Evolutionary conservation across 2,113 vertebrate species (phyloP), one percentile per base, ranked within the genome.

Genomic region (Labrus mixtus): DNA sequence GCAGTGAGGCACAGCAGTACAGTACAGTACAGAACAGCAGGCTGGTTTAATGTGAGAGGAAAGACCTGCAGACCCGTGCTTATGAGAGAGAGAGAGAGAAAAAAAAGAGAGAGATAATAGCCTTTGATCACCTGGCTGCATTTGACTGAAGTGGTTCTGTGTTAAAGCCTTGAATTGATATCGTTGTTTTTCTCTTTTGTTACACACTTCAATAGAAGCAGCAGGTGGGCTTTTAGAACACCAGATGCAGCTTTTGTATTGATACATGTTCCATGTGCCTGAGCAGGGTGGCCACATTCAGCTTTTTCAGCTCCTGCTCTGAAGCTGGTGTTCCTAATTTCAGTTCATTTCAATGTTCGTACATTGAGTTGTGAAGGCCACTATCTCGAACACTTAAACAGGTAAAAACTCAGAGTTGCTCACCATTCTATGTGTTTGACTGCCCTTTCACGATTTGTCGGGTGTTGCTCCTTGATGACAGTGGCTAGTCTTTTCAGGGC

Each of bases 221-320:
- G 76, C 90, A 89, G 88, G 73, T 84, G 84, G 65, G 75, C 23
- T 60, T 76, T 68, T 75, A 41, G 29, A 55, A 58, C 64, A 82
- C 73, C 86, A 84, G 84, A 87, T 88, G 84, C 58, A 73, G 61
- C 82, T 72, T 86, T 87, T 84, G 69, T 89, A 51, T 54, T 16
- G 15, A 23, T 39, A 63, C 72, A 69, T 68, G 69, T 68, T 63
- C 60, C 57, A 67, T 64, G 53, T 69, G 19, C 2, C 55, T 68
- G 15, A 76, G 2, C 67, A 56, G 4, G 36, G 19, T 72, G 65
- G 53, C 61, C 55, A 56, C 62, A 68, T 53, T 8, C 29, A 58
- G 71, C 55, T 41, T 46, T 75, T 10, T 73, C 22, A 57, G 53
- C 22, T 19, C 58, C 20, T 23, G 61, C 63, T 68, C 59, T 22